phyloP scores from a whole-genome alignment of 2,113 vertebrate species.

The Stegastes partitus region DNA sequence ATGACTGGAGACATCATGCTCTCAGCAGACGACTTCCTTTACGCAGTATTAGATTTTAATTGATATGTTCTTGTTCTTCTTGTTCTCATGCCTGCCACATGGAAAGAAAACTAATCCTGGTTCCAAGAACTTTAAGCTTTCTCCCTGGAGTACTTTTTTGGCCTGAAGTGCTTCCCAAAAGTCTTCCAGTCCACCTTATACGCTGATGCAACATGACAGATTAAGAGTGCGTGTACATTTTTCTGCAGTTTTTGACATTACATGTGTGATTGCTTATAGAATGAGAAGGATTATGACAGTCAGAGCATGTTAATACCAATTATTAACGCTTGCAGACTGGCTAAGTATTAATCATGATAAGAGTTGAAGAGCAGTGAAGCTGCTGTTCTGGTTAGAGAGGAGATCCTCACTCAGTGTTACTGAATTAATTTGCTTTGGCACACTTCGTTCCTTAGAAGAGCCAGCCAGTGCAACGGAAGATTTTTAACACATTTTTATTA shows the following conservation, averaged over 20 bases:
- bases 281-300: conserved; percentile 28
- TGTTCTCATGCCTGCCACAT: not conserved
- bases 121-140: conserved; percentile 1
- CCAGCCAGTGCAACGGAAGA: not conserved
- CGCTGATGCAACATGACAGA: not conserved
- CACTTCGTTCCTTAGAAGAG: not conserved
- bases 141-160: not conserved
- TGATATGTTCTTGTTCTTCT: not conserved
- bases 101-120: not conserved
- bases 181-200: not conserved
- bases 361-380: conserved; percentile 20
- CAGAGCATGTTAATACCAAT: conserved; percentile 44
- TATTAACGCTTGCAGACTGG: conserved; percentile 14
- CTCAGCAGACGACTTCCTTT: not conserved
- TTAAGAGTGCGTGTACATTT: not conserved
- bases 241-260: not conserved
- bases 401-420: conserved; percentile 32
- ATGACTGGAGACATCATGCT: not conserved
- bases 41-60: not conserved
- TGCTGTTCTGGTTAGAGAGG: conserved; percentile 9
- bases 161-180: not conserved
- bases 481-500: not conserved
- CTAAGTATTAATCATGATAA: conserved; percentile 23
- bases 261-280: conserved; percentile 2
- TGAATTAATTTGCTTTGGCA: not conserved